Evolutionary conservation across 1,140 invertebrate species (phyloP), one percentile per base, ranked within the genome.

Genomic region (Euura lappo): DNA sequence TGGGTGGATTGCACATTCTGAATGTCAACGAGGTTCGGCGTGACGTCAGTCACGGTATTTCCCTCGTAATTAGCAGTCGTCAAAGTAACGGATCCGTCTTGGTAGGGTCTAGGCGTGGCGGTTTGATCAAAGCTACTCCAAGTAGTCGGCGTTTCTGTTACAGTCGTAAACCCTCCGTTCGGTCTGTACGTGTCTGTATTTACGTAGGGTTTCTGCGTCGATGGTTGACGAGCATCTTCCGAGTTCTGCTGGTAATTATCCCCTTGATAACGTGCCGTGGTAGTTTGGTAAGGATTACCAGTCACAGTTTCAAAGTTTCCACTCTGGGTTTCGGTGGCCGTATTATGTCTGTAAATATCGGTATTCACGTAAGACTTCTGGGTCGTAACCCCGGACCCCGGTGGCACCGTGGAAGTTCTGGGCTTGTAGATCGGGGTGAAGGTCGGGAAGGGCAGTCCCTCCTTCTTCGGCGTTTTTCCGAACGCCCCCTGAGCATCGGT

Each of bases 381-480:
- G 0, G 73, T 65, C 11, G 66, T 13, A 4, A 70, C 74, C 2
- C 76, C 68, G 8, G 72, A 44, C 6, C 69, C 72, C 6, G 75
- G 60, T 28, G 69, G n/a, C 44, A 68, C 45, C 45, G 79, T 76
- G 2, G 74, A 71, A 0, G 81, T 79, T 11, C 83, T 75, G 2
- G 85, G 83, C 11, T 85, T 85, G 45, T 83, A 87, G 45, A 86
- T 84, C 0, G 85, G 85, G 2, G 82, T 72, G 51, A 75, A 85
- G 0, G 85, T 87, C 1, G 83, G 81, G 44, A 81, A 83, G 0
- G 83, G 83, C 69, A 77, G 84, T 5, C 2, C 75, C 46, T 0
- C 64, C 71, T 13, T 76, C 72, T 8, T 77, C 66, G n/a, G 51
- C 28, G 28, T 28, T 28, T 28, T 28, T 47, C 51, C 51, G 6